A percentile compares a stretch with the other conserved stretches of the same genome.
Evolutionary conservation across 2,797 vertebrate genomes (phyloP).

Genomic region (Pogonophryne albipinna): DNA sequence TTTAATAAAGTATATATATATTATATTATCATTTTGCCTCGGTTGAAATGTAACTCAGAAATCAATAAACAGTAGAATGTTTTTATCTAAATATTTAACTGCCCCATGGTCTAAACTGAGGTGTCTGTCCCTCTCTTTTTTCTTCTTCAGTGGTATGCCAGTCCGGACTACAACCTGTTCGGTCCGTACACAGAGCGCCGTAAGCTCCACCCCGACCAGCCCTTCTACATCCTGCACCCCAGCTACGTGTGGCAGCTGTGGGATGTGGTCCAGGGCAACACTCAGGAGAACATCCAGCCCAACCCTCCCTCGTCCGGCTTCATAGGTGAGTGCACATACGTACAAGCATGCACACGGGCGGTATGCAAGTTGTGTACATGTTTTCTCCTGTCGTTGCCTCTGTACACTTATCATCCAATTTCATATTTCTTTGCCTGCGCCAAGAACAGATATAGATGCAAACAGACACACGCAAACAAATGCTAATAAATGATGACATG

Average conservation of each 20-base stretch:
- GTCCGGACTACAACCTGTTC: constrained; percentile 98
- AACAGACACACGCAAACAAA: constrained; percentile 8
- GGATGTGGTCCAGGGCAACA: constrained; percentile 98
- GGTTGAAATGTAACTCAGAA: not conserved
- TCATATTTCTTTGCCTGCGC: constrained; percentile 14
- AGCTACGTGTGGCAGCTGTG: constrained; percentile 97
- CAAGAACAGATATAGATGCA: constrained; percentile 3
- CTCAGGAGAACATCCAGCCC: constrained; percentile 95
- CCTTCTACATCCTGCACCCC: constrained; percentile 97
- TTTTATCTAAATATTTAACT: not conserved
- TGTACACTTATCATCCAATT: constrained; percentile 52
- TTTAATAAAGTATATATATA: too few relatives aligned
- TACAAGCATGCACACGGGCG: not conserved
- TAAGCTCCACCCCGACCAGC: constrained; percentile 89
- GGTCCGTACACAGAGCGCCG: constrained; percentile 93
- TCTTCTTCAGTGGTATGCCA: constrained; percentile 91
- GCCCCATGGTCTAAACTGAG: not conserved
- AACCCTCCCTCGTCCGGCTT: constrained; percentile 99
- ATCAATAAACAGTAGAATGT: not conserved
- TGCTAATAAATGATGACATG: constrained; percentile 30
- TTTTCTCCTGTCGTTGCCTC: constrained; percentile 12
- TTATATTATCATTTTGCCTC: too few relatives aligned
- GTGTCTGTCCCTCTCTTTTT: not conserved
- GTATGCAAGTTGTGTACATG: constrained; percentile 10
- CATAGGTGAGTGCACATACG: constrained; percentile 87